phyloP scores from a whole-genome alignment of 2,113 vertebrate species.

The Nestor notabilis region DNA sequence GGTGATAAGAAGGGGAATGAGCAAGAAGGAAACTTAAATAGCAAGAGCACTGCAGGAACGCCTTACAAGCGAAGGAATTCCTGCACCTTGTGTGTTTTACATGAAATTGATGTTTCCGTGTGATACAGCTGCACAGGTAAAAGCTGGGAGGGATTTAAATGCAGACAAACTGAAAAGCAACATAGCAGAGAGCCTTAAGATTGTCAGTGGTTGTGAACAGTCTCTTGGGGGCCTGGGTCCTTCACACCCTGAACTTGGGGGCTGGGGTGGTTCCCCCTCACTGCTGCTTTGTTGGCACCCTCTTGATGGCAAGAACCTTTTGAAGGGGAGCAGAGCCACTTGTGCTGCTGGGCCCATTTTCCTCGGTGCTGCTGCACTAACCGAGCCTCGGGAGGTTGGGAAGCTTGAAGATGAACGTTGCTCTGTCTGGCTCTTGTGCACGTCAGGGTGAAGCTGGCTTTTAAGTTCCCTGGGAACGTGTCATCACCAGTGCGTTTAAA shows the following conservation, averaged over 20 bases:
- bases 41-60: background rate
- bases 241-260: background rate
- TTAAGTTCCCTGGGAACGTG: background rate
- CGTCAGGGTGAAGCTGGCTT: background rate
- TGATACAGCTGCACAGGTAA: background rate
- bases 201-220: background rate
- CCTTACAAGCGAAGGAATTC: background rate
- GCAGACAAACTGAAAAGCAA: background rate
- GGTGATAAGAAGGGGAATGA: background rate
- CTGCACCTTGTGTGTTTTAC: background rate
- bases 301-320: background rate
- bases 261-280: background rate
- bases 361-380: background rate
- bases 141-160: background rate
- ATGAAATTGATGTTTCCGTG: background rate
- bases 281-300: background rate
- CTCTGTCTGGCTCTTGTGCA: background rate
- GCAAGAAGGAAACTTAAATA: conserved; percentile 18
- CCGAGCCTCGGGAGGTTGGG: background rate
- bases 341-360: background rate
- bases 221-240: background rate
- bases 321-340: background rate
- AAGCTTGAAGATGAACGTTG: background rate
- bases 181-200: background rate
- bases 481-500: background rate